A percentile compares a stretch with the other conserved stretches of the same genome.
These are phyloP conservation scores for Leptura quadrifasciata DNA, from an alignment of 2,888 invertebrate genomes.

Conservation along the genomic window DNA sequence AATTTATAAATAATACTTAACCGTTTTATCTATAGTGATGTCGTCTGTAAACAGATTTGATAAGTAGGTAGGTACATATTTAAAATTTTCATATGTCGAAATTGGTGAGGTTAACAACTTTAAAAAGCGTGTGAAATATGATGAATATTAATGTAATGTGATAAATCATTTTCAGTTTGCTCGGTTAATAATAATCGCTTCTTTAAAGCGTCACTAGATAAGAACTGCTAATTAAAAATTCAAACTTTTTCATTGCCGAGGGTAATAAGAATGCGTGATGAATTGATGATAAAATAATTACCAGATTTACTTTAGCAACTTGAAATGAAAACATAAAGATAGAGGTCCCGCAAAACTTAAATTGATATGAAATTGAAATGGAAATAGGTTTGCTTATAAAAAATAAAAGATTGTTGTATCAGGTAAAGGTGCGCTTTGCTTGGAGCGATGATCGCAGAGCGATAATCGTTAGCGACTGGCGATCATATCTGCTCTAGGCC, in stretches of 20 bases:
- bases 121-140: neutral
- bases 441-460: no score
- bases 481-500: no score
- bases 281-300: neutral
- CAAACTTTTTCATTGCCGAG: neutral
- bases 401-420: no score
- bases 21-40: slow-evolving; percentile 39
- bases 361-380: no score
- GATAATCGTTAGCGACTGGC: no score
- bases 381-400: no score
- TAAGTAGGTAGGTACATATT: slow-evolving; percentile 25
- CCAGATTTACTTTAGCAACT: no score
- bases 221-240: neutral
- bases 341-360: no score
- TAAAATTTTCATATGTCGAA: neutral
- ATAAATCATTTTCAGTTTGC: neutral
- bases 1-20: slow-evolving; percentile 30
- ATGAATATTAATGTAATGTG: slow-evolving; percentile 24
- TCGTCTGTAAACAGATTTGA: slow-evolving; percentile 33
- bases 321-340: no score
- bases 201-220: neutral
- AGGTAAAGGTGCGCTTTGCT: no score
- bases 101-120: slow-evolving; percentile 27
- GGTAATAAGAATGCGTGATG: neutral
- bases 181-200: slow-evolving; percentile 4